These are phyloP conservation scores for Drosophila arizonae DNA, from an alignment of 1,140 invertebrate genomes.

Conservation along the genomic window DNA sequence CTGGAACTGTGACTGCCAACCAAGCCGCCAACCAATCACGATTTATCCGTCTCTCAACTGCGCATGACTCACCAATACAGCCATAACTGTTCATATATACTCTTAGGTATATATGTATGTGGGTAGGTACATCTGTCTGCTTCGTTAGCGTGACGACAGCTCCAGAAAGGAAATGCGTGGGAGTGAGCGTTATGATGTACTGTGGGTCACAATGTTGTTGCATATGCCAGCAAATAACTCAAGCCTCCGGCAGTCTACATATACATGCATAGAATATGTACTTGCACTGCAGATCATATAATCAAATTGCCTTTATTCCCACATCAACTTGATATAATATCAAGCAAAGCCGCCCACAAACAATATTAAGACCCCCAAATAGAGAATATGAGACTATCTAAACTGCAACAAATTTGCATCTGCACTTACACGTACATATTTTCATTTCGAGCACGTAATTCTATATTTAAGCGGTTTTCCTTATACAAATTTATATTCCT, in stretches of 20 bases:
- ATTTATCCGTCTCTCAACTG: constrained; percentile 1
- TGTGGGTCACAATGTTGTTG: neutral
- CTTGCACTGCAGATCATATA: neutral
- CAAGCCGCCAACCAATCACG: constrained; percentile 14
- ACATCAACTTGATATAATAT: constrained; percentile 4
- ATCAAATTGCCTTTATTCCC: neutral
- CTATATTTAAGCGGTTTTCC: no score
- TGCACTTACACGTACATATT: no score
- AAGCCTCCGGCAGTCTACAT: neutral
- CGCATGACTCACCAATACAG: constrained; percentile 38
- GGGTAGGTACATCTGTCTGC: neutral
- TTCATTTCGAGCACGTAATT: no score
- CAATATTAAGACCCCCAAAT: neutral
- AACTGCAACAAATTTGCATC: no score
- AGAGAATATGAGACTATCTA: no score
- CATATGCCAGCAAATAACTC: neutral
- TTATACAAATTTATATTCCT: no score
- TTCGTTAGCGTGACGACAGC: neutral
- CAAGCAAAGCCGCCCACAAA: neutral
- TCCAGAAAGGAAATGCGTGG: constrained; percentile 10
- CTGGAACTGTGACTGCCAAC: constrained; percentile 18
- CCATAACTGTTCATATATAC: constrained; percentile 9
- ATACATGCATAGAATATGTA: neutral
- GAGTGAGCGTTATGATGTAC: neutral
- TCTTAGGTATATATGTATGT: neutral